phyloP scores from a whole-genome alignment of 1,140 invertebrate species.

The Aphelenchoides besseyi region DNA sequence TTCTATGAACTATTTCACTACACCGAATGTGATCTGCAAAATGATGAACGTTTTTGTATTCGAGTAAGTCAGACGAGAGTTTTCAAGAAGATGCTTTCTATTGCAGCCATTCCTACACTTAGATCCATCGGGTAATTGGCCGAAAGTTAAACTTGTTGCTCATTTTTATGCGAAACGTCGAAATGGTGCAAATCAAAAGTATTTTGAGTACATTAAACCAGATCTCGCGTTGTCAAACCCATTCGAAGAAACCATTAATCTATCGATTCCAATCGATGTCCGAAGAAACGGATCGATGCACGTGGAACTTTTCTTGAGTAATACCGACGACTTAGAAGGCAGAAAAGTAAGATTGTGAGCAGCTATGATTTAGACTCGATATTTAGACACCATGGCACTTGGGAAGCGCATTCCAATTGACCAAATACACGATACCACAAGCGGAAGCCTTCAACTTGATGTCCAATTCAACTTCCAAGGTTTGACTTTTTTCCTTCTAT shows the following conservation, averaged over 20 bases:
- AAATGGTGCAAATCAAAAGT: neutral
- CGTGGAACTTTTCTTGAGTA: conserved; percentile 19
- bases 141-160: conserved; percentile 39
- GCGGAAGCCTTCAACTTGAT: conserved; percentile 47
- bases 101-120: conserved; percentile 41
- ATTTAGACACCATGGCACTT: conserved; percentile 36
- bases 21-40: conserved; percentile 20
- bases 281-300: conserved; percentile 20
- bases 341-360: too few relatives aligned
- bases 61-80: conserved; percentile 26
- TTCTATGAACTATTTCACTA: conserved; percentile 50
- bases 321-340: conserved; percentile 21
- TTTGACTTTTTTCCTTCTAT: neutral
- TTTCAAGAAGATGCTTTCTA: neutral
- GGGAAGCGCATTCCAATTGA: conserved; percentile 21
- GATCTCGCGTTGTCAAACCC: conserved; percentile 24
- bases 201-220: conserved; percentile 2
- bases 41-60: conserved; percentile 16
- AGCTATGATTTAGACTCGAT: too few relatives aligned
- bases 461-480: conserved; percentile 1
- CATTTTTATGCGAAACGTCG: conserved; percentile 28
- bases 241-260: conserved; percentile 26
- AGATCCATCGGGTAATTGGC: conserved; percentile 25
- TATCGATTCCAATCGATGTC: conserved; percentile 4
- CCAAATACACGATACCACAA: conserved; percentile 38